Percentiles rank a stretch among this genome's conserved stretches.
Evolutionary conservation across 92 coral and sea anemone genomes (phyloP).

Genomic region (Zoanthus gigantus): DNA sequence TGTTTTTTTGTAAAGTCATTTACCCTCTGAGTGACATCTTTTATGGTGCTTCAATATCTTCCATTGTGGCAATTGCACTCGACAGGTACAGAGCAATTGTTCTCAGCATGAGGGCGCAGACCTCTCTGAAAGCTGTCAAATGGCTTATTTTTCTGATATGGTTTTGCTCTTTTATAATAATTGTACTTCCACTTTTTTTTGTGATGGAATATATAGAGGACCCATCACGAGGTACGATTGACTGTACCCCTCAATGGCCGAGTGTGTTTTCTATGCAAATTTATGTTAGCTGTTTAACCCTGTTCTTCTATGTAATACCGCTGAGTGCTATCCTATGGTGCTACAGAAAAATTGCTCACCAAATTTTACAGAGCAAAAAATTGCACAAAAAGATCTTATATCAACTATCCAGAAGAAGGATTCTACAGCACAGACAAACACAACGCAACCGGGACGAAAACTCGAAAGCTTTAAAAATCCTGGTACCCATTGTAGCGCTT

Average conservation of each 20-base stretch:
- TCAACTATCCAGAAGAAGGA: background rate
- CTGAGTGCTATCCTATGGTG: constrained; percentile 82
- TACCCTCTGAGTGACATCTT: constrained; percentile 57
- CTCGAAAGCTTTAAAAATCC: constrained; percentile 88
- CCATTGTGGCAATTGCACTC: constrained; percentile 59
- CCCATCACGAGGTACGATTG: constrained; percentile 55
- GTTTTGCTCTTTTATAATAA: constrained; percentile 25
- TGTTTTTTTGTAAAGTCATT: constrained; percentile 48
- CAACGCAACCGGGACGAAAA: constrained; percentile 57
- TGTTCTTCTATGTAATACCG: constrained; percentile 87
- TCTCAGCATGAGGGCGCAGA: constrained; percentile 35
- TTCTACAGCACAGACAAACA: constrained; percentile 3
- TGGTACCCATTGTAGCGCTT: constrained; percentile 83
- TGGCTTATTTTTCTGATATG: constrained; percentile 38
- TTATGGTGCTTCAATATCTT: constrained; percentile 59
- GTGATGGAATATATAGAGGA: constrained; percentile 56
- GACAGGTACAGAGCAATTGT: constrained; percentile 60
- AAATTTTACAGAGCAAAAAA: constrained; percentile 77
- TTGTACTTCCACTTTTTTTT: constrained; percentile 44
- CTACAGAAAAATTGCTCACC: constrained; percentile 78
- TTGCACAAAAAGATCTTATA: constrained; percentile 69
- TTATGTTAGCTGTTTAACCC: constrained; percentile 68
- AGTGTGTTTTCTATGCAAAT: constrained; percentile 15
- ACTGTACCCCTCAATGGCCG: constrained; percentile 91
- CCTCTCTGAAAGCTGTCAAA: constrained; percentile 39